These are phyloP conservation scores for Amazona vittata DNA, from an alignment of 2,113 vertebrate genomes.

Conservation along the genomic window DNA sequence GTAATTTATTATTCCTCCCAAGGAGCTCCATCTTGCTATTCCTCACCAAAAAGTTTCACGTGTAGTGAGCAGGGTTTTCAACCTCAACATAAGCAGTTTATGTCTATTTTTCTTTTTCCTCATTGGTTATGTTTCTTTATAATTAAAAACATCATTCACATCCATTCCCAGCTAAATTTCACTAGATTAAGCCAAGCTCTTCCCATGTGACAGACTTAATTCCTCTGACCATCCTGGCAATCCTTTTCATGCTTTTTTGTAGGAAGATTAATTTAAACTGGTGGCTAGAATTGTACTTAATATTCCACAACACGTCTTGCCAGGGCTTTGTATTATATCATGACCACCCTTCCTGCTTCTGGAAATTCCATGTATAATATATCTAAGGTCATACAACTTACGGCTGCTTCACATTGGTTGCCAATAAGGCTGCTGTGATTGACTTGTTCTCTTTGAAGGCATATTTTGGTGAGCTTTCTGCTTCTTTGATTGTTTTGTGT, in stretches of 20 bases:
- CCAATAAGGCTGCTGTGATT: background rate
- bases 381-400: background rate
- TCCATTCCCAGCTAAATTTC: background rate
- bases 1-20: background rate
- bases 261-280: background rate
- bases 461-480: background rate
- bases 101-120: background rate
- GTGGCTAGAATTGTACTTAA: background rate
- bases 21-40: background rate
- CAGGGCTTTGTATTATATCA: background rate
- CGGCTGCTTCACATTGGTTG: fast-evolving
- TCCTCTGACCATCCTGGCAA: background rate
- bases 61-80: background rate
- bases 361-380: background rate
- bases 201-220: background rate
- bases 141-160: slow-evolving; percentile 8
- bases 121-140: background rate
- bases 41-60: background rate
- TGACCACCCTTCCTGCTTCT: background rate
- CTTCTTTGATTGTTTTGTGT: background rate
- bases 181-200: background rate
- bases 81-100: background rate
- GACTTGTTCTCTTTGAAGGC: background rate
- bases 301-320: background rate
- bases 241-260: background rate